Conservation (phyloP, 2,888 invertebrate species). For the Augiades crinisus region DNA sequence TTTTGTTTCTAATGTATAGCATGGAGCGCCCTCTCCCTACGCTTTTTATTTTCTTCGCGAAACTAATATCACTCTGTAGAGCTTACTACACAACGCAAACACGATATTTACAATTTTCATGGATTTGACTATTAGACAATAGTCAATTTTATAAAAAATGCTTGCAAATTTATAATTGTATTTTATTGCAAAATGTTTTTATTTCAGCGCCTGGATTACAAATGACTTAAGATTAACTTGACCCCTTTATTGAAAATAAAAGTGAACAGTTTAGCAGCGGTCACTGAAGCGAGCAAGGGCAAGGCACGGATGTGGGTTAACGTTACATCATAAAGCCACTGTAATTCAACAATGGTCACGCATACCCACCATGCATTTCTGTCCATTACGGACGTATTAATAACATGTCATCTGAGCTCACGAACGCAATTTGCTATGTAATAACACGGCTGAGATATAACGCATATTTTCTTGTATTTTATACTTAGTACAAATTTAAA, state of each 20-base stretch:
- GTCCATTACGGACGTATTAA: slow-evolving; percentile 3
- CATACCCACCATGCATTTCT: slow-evolving; percentile 30
- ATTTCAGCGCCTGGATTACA: too few relatives aligned
- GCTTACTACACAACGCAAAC: too few relatives aligned
- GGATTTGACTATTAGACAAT: too few relatives aligned
- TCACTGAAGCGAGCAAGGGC: slow-evolving; percentile 43
- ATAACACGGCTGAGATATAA: not conserved
- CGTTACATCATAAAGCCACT: slow-evolving; percentile 52
- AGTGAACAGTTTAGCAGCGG: slow-evolving; percentile 10
- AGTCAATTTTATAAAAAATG: too few relatives aligned
- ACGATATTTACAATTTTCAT: too few relatives aligned
- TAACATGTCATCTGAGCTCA: slow-evolving; percentile 6
- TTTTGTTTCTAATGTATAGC: too few relatives aligned
- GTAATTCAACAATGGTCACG: slow-evolving; percentile 53
- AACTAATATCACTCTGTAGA: too few relatives aligned
- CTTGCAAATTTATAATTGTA: too few relatives aligned
- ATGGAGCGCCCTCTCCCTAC: too few relatives aligned
- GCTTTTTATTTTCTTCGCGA: too few relatives aligned
- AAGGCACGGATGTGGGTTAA: slow-evolving; percentile 48
- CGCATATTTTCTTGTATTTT: not conserved
- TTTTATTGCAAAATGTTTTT: too few relatives aligned
- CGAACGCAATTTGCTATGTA: not conserved
- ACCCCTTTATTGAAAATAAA: slow-evolving; percentile 9
- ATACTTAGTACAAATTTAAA: too few relatives aligned
- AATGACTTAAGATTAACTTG: slow-evolving; percentile 9